phyloP scores from a whole-genome alignment of 2,113 vertebrate genomes.

The Clinocottus analis region DNA sequence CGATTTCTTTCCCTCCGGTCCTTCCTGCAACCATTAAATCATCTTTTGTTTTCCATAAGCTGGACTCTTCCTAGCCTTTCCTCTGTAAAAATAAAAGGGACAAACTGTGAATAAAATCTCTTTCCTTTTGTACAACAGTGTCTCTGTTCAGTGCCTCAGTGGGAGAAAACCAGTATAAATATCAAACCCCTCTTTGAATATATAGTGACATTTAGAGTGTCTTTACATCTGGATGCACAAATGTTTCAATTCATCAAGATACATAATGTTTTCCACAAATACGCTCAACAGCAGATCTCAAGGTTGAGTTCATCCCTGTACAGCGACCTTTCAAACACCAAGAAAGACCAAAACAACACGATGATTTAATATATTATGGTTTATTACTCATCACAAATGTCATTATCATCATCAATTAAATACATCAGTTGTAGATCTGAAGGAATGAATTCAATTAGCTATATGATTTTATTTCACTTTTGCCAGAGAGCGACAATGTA shows the following conservation, averaged over 20 bases:
- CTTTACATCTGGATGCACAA: not conserved
- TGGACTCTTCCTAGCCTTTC: constrained; percentile 57
- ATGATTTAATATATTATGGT: constrained; percentile 85
- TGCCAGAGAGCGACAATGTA: constrained; percentile 73
- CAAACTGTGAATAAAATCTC: constrained; percentile 84
- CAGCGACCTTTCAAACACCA: not conserved
- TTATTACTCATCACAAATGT: constrained; percentile 86
- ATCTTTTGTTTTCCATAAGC: constrained; percentile 62
- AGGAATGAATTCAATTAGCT: constrained; percentile 82
- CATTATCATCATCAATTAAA: constrained; percentile 82
- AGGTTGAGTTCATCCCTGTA: not conserved
- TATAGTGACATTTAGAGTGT: constrained; percentile 31
- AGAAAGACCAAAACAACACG: not conserved
- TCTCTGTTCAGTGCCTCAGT: constrained; percentile 77
- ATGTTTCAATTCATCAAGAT: not conserved
- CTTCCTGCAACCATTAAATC: constrained; percentile 48
- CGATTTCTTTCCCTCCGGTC: constrained; percentile 70
- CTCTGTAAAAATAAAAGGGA: constrained; percentile 84
- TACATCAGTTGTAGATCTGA: constrained; percentile 81
- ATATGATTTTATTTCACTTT: constrained; percentile 76
- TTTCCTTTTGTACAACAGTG: constrained; percentile 79
- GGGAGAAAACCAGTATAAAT: not conserved
- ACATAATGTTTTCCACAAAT: too few species aligned
- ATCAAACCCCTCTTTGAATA: not conserved
- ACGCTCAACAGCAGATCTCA: too few species aligned